Conservation (phyloP, 2,113 vertebrate species). For the Silurus glanis region DNA sequence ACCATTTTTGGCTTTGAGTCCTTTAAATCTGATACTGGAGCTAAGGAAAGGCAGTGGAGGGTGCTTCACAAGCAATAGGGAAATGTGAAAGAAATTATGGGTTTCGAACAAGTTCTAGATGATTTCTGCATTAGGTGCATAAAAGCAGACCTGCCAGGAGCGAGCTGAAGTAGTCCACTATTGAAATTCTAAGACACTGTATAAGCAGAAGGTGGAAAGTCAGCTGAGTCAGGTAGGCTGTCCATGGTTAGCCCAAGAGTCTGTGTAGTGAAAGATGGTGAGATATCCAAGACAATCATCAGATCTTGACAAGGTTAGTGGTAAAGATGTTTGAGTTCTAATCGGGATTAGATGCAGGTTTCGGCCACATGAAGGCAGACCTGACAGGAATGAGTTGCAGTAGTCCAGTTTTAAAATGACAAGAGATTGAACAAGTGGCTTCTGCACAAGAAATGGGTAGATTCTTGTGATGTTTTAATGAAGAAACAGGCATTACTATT, state of each 20-base stretch:
- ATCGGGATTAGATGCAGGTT: too few species aligned
- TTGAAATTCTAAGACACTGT: not conserved
- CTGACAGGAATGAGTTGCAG: too few species aligned
- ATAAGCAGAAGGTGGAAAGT: not conserved
- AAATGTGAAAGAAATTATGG: not conserved
- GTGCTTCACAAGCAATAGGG: not conserved
- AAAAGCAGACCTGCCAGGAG: not conserved
- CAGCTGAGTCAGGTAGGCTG: not conserved
- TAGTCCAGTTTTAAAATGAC: too few species aligned
- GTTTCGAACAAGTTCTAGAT: not conserved
- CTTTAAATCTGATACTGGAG: not conserved
- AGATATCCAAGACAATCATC: not conserved
- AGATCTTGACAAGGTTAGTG: not conserved
- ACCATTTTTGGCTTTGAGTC: not conserved
- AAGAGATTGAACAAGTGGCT: too few species aligned
- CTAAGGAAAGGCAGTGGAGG: not conserved
- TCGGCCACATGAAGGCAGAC: too few species aligned
- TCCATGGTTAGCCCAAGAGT: not conserved
- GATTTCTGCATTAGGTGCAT: not conserved
- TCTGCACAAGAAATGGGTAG: too few species aligned
- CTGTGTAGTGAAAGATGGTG: not conserved
- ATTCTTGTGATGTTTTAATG: too few species aligned
- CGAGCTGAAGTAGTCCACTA: not conserved
- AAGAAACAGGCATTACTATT: too few species aligned
- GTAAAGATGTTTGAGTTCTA: too few species aligned